Evolutionary conservation across 2,113 vertebrate genomes (phyloP).

Genomic region (Prunella himalayana): DNA sequence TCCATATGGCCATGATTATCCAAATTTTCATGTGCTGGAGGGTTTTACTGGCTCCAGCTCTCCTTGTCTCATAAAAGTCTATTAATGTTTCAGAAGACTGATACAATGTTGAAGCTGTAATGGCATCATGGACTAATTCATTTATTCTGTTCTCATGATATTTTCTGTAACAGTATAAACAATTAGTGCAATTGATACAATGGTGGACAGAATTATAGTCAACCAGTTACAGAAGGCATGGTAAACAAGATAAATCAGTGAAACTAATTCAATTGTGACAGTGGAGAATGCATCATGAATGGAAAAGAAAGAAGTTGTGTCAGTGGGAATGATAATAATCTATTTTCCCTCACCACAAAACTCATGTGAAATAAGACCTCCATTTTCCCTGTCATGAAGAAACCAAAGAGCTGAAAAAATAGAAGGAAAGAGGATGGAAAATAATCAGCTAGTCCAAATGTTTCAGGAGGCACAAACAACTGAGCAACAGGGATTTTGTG

Average conservation of each 20-base stretch:
- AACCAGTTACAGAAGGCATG: background rate
- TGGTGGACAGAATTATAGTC: background rate
- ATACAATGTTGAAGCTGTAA: background rate
- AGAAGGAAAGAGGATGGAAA: background rate
- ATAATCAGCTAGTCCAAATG: background rate
- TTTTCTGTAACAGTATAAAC: background rate
- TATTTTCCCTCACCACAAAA: background rate
- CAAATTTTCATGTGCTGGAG: conserved; percentile 3
- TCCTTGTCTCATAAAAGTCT: background rate
- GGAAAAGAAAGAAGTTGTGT: background rate
- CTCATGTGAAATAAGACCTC: background rate
- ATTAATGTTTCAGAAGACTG: background rate
- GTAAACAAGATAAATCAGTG: background rate
- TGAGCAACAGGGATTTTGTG: background rate
- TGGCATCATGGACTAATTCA: background rate
- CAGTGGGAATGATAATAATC: background rate
- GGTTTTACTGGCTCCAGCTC: background rate
- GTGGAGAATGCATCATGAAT: background rate
- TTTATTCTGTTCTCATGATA: background rate
- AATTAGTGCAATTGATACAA: background rate
- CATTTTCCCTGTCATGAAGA: background rate
- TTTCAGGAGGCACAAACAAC: background rate
- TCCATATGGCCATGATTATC: conserved; percentile 39
- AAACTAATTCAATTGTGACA: background rate
- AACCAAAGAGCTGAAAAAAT: background rate